Evolutionary conservation across 1,140 invertebrate species (phyloP).

Genomic region (Diorhabda carinulata): DNA sequence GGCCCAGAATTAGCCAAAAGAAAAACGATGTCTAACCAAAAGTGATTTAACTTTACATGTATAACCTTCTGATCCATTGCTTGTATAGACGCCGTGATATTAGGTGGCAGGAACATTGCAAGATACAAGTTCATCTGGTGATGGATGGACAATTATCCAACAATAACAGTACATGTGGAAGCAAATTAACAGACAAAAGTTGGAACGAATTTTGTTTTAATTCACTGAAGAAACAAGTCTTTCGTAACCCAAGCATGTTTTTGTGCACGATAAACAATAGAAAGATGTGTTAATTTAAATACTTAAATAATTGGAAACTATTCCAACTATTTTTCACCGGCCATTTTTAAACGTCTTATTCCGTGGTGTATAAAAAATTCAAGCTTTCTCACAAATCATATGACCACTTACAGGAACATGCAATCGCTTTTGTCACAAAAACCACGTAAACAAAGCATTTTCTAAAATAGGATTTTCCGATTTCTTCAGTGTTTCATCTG

Average conservation of each 20-base stretch:
- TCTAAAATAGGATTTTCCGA: too few species aligned
- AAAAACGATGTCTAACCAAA: constrained; percentile 16
- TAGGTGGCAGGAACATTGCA: constrained; percentile 46
- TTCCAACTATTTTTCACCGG: constrained; percentile 40
- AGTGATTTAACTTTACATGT: constrained; percentile 27
- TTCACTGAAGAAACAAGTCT: constrained; percentile 18
- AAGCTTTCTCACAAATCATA: too few species aligned
- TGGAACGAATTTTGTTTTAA: constrained; percentile 22
- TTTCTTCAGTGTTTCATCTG: too few species aligned
- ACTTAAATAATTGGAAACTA: constrained; percentile 29
- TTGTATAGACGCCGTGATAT: constrained; percentile 42
- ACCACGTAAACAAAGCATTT: too few species aligned
- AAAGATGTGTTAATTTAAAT: constrained; percentile 22
- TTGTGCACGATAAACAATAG: constrained; percentile 38
- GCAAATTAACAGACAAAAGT: constrained; percentile 19
- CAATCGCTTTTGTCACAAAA: too few species aligned
- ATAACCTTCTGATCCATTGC: constrained; percentile 21
- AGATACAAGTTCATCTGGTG: constrained; percentile 6
- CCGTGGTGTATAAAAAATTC: constrained; percentile 28
- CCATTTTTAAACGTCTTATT: constrained; percentile 40
- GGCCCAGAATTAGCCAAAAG: constrained; percentile 17
- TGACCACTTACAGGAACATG: too few species aligned
- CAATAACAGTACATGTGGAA: constrained; percentile 28
- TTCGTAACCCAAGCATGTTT: constrained; percentile 39
- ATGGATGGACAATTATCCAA: constrained; percentile 41